phyloP scores from a whole-genome alignment of 2,113 vertebrate species.

The Hiodon alosoides region DNA sequence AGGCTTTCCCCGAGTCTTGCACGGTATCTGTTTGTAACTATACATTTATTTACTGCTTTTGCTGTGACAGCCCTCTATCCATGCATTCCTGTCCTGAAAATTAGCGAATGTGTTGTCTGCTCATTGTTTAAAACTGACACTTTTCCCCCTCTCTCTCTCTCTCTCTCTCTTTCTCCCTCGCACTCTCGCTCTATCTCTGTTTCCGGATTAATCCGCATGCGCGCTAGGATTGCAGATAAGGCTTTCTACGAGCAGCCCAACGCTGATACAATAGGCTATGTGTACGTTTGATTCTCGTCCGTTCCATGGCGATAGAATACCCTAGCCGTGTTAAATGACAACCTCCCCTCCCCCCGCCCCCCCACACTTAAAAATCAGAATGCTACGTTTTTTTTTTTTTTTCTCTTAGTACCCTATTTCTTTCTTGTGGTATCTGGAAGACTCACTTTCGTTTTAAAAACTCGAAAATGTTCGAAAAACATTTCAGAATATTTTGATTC shows the following conservation, averaged over 20 bases:
- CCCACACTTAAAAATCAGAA: slow-evolving; percentile 12
- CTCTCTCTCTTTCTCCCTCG: slow-evolving; percentile 50
- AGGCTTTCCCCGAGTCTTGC: slow-evolving; percentile 64
- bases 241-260: slow-evolving; percentile 99
- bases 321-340: neutral
- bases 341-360: slow-evolving; percentile 1
- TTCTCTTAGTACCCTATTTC: too few relatives aligned
- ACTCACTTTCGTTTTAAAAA: too few relatives aligned
- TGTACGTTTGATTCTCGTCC: slow-evolving; percentile 75
- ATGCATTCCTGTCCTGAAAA: slow-evolving; percentile 37
- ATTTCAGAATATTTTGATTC: too few relatives aligned
- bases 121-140: slow-evolving; percentile 65
- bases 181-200: slow-evolving; percentile 52
- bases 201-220: slow-evolving; percentile 54
- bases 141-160: slow-evolving; percentile 65
- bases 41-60: slow-evolving; percentile 28
- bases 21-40: slow-evolving; percentile 57
- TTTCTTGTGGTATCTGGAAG: too few relatives aligned
- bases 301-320: slow-evolving; percentile 42
- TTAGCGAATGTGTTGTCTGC: slow-evolving; percentile 14
- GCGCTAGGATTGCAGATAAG: slow-evolving; percentile 95
- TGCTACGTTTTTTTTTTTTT: too few relatives aligned
- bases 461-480: too few relatives aligned
- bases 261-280: slow-evolving; percentile 93
- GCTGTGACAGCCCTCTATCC: slow-evolving; percentile 28